Base-by-base conservation (phyloP, 2,888 invertebrate species). In the Eucriotettix oculatus region DNA sequence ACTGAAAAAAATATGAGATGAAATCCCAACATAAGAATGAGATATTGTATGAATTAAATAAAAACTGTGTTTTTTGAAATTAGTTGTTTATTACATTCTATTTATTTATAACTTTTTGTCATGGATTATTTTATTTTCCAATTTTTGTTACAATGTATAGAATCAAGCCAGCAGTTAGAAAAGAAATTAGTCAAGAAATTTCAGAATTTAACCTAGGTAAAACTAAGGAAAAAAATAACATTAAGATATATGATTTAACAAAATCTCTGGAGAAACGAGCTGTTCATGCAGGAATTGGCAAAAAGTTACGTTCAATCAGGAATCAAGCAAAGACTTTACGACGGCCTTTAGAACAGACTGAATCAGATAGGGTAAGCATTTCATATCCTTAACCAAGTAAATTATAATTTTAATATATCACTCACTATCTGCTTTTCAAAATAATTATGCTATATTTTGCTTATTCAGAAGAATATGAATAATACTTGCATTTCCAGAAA, bases 271-370 rank as follows among this genome's bases (percentile, higher is more conserved):
- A 43, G 10, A 42, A 54, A 29, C n/a, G 29, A 17, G 54, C 54
- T 16, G 42, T n/a, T 40, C 54, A 55, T 44, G 44, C 40, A 29
- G 44, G 42, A 44, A 54, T 55, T 29, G 55, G 54, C 7, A 16
- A 16, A 43, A 59, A 59, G 40, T 16, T 59, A 5, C 11, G 43
- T 10, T 43, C 16, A 10, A 12, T 59, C 9, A 54, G 42, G 11
- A 59, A 55, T 12, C 52, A 54, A 29, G 12, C 42, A 17, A 44
- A 54, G 16, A 55, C 55, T 43, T 44, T 59, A 14, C 54, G 11
- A n/a, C 54, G 55, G 44, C 59, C 59, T 29, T 54, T 59, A n/a
- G 59, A 59, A n/a, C 54, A 59, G 42, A 54, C 42, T 54, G 29
- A 54, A 44, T 54, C 54, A 29, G 17, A 55, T 43, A 59, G 55